A percentile compares a stretch with the other conserved stretches of the same genome.
These are phyloP conservation scores for Panopea generosa DNA, from an alignment of 2,888 invertebrate species.

Conservation along the genomic window DNA sequence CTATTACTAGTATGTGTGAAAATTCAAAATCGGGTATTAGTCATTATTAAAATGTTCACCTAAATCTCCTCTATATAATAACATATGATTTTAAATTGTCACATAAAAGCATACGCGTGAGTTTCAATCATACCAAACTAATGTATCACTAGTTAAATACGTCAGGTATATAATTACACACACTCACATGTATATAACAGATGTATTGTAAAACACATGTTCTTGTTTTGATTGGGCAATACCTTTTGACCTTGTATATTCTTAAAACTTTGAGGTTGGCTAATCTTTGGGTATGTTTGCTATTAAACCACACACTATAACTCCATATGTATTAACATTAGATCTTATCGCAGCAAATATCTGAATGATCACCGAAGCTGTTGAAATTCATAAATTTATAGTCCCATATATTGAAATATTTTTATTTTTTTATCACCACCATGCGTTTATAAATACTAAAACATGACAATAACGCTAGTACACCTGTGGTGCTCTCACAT, in stretches of 20 bases:
- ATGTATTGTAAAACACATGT: background rate
- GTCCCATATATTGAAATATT: conserved; percentile 25
- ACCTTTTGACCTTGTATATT: conserved; percentile 3
- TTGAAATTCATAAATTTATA: conserved; percentile 45
- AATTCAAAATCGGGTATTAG: too few species aligned
- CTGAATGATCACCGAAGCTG: conserved; percentile 24
- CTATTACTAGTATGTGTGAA: too few species aligned
- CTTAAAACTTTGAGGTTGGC: conserved; percentile 25
- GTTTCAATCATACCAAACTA: too few species aligned
- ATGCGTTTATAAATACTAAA: background rate
- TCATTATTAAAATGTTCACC: too few species aligned
- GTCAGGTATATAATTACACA: conserved; percentile 22
- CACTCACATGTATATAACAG: background rate
- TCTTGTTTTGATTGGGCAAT: background rate
- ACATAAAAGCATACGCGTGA: too few species aligned
- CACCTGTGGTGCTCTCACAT: background rate
- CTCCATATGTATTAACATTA: background rate
- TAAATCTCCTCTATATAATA: too few species aligned
- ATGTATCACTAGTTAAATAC: too few species aligned
- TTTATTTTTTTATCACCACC: conserved; percentile 10
- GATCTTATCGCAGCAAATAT: conserved; percentile 33
- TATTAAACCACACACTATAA: conserved; percentile 1
- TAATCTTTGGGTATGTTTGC: conserved; percentile 19
- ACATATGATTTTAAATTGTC: too few species aligned
- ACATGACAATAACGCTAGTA: too few species aligned